Evolutionary conservation across 2,797 vertebrate genomes (phyloP).

Genomic region (Megaceryle alcyon): DNA sequence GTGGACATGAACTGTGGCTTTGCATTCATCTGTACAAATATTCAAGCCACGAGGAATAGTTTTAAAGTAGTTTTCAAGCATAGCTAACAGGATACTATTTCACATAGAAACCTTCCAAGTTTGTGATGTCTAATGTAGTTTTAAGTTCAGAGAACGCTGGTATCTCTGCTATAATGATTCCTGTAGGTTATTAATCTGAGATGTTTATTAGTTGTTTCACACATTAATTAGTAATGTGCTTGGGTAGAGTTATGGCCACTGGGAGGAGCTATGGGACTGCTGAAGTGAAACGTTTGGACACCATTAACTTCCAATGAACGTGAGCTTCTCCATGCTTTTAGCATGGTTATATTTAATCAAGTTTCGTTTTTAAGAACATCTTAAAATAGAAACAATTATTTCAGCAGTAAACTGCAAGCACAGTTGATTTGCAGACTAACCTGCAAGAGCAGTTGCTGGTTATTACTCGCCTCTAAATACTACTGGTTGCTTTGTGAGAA

Average conservation of each 20-base stretch:
- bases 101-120: background rate
- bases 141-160: background rate
- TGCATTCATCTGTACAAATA: accelerated
- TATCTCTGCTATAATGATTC: accelerated
- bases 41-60: background rate
- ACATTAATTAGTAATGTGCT: background rate
- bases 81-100: background rate
- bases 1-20: background rate
- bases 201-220: background rate
- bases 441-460: background rate
- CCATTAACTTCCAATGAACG: background rate
- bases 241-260: background rate
- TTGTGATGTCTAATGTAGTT: accelerated
- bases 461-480: background rate
- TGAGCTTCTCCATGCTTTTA: background rate
- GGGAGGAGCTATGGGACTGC: conserved; percentile 47
- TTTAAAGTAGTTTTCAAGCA: background rate
- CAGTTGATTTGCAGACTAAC: background rate
- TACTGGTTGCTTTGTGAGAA: background rate
- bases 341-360: background rate
- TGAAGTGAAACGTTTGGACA: background rate
- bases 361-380: background rate
- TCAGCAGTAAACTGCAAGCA: background rate
- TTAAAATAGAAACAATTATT: background rate
- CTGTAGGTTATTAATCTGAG: background rate